Evolutionary conservation across 1,140 invertebrate genomes (phyloP), one percentile per base, ranked within the genome.

Genomic region (Drosophila jambulina): DNA sequence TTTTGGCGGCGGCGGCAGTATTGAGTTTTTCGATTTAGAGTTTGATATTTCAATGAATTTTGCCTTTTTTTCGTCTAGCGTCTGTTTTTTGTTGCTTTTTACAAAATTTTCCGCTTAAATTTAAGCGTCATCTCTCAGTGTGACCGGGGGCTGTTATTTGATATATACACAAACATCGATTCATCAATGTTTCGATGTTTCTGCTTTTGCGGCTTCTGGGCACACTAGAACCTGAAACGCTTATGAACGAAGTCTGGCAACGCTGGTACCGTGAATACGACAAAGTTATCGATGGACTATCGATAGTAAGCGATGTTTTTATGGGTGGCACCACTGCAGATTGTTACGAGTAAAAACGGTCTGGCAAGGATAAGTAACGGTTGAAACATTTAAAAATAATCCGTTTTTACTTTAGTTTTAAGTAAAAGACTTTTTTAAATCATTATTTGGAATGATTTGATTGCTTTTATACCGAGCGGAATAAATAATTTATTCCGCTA

Each of bases 51-150:
- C 32, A 2, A 1, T 21, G 54, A 4, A 40, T 32, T 53, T 23
- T 0, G 21, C 27, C 0, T 29, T 21, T 25, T 49, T 27, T 45
- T 45, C 15, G 9, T 8, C 38, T 51, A 38, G 59, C 82, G 77
- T 53, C 54, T 38, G 17, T 23, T 48, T 74, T 59, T 62, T 49
- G n/a, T 19, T 64, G 38, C 32, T 67, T 82, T 51, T 75, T 77
- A 79, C 40, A 43, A 87, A 42, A 80, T 83, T 79, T 53, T 87
- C 82, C 82, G 82, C 82, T 81, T 62, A 75, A 69, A 69, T 82
- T 82, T 58, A 34, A 76, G 49, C 58, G 49, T 62, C 65, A 76
- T 68, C 10, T 17, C 34, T 17, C 27, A 42, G 49, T 56, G 49
- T 63, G 61, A 40, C 61, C 60, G 54, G 48, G 40, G 56, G 4